Base-by-base conservation (phyloP, 1,140 invertebrate species). In the Drosophila pallidifrons region DNA sequence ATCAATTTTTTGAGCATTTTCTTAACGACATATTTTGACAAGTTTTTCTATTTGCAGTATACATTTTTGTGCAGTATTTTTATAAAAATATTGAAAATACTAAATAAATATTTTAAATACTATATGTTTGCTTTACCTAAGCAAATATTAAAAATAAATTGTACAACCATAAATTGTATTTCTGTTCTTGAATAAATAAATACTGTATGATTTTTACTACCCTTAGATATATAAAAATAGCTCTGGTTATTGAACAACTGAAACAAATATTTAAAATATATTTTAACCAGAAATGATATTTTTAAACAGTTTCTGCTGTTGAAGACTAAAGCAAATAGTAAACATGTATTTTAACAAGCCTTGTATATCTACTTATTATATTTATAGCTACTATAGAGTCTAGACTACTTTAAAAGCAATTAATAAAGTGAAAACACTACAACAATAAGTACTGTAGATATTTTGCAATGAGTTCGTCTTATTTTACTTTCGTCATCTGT, bases 401-500 rank as follows among this genome's bases (percentile, higher is more conserved):
- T 43, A n/a, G n/a, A 32, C 28, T 52, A 32, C 13, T 52, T 30
- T 30, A 52, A 32, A 30, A 32, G 13, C 25, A 52, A 13, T 30
- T 52, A 52, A 15, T 13, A 15, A 52, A 6, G 28, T 32, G 47
- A 32, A 7, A 0, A 8, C 41, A 25, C 5, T 59, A 13, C 13
- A 16, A 6, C 43, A 75, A 43, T 63, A 8, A 4, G n/a, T 20
- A 70, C 59, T 75, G 59, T 70, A 58, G 28, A 32, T 20, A 45
- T 63, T 43, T 68, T 13, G 28, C 35, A 10, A 61, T 35, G 52
- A 54, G n/a, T 32, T 54, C n/a, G 1, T 2, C 3, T 54, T 15
- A 32, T 54, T 32, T 54, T 35, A 64, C 52, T 61, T 55, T 47
- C 52, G 32, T 69, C 72, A 63, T 61, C 57, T 75, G 72, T 47